A percentile compares a stretch with the other conserved stretches of the same genome.
These are phyloP conservation scores for Hypomecis punctinalis DNA, from an alignment of 2,888 invertebrate species.

Conservation along the genomic window DNA sequence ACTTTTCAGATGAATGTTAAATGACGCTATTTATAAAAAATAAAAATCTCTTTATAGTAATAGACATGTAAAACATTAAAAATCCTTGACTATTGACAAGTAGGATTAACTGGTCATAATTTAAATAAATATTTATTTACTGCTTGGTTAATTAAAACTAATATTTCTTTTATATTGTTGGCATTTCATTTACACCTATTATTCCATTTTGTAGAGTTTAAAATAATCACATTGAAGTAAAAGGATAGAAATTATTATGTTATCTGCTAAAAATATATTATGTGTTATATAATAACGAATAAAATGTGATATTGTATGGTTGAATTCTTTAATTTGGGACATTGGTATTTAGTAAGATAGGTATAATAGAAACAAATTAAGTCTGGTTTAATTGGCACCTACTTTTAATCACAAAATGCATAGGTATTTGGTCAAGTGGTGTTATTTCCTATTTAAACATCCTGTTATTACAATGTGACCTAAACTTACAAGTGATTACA, in stretches of 20 bases:
- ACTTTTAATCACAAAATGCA: too few species aligned
- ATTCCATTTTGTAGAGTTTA: slow-evolving; percentile 75
- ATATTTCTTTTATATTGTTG: slow-evolving; percentile 67
- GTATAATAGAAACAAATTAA: background rate
- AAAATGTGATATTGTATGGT: slow-evolving; percentile 79
- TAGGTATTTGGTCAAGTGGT: too few species aligned
- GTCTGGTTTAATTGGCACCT: too few species aligned
- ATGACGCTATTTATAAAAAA: too few species aligned
- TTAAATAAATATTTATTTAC: slow-evolving; percentile 31
- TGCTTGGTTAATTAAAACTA: slow-evolving; percentile 57
- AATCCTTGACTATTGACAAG: too few species aligned
- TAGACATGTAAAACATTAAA: too few species aligned
- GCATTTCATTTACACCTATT: slow-evolving; percentile 76
- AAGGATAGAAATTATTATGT: slow-evolving; percentile 61
- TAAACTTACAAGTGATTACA: too few species aligned
- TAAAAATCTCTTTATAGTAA: too few species aligned
- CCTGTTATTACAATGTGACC: too few species aligned
- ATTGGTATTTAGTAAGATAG: background rate
- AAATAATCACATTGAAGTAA: slow-evolving; percentile 62
- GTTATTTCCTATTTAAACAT: too few species aligned
- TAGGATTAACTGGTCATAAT: slow-evolving; percentile 4
- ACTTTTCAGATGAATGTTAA: too few species aligned
- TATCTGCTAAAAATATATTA: slow-evolving; percentile 77
- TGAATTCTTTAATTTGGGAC: slow-evolving; percentile 7
- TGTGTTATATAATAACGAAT: slow-evolving; percentile 80